Base-by-base conservation (phyloP, 2,888 invertebrate species). In the Rhaphigaster nebulosa region DNA sequence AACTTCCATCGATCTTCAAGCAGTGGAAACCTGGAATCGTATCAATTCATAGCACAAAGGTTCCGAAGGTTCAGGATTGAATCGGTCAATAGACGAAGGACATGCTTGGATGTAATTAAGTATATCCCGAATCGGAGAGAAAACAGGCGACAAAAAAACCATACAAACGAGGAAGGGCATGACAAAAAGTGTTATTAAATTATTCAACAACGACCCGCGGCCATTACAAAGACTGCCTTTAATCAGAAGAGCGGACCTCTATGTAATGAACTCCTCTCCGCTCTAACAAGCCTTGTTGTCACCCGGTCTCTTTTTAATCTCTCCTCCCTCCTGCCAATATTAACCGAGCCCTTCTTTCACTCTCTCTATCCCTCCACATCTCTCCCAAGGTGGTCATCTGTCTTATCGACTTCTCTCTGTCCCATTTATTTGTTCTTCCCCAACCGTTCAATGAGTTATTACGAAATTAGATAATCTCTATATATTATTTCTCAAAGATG, bases 111-210 rank as follows among this genome's bases (percentile, higher is more conserved):
- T 84, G 84, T 84, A 84, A 84, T 84, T 84, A 84, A 84, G 84
- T 45, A 84, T 84, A 45, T 45, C 45, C 84, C n/a, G 84, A 18
- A 84, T 84, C 56, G 88, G 60, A 10, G 60, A 60, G 45, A 41
- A 84, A 84, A 84, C 45, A 84, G 45, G 1, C 0, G 12, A 84
- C n/a, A n/a, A 88, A 88, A 65, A 88, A 34, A 23, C 41, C 20
- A 23, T 8, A 38, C 60, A 60, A 60, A 54, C 60, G 88, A 88
- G 88, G 38, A 41, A 88, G 60, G n/a, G 34, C 26, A 65, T 50
- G 89, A 70, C 38, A 89, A 89, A 89, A 89, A 89, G 65, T 89
- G 89, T 89, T 89, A 89, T 89, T 89, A 89, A 89, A 89, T 89
- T 89, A 89, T 89, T 89, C 89, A 89, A 89, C 60, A 89, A 89